Conservation (phyloP, 92 coral and sea anemone genomes). For the Epizoanthus scotinus region DNA sequence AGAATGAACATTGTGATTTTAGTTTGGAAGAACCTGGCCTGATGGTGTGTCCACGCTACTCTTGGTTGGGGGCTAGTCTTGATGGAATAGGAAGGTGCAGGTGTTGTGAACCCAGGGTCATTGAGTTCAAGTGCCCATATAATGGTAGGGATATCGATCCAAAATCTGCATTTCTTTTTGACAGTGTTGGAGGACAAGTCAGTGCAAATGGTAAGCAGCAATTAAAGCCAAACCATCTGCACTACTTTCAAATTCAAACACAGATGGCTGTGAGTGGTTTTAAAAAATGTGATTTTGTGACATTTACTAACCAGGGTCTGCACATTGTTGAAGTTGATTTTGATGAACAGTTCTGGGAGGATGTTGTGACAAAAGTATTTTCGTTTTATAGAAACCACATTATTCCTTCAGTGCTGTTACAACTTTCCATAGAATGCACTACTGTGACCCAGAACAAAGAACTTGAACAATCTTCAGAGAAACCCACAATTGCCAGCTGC, state of each 20-base stretch:
- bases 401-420: slow-evolving; percentile 30
- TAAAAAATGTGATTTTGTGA: slow-evolving; percentile 55
- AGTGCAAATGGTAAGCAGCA: slow-evolving; percentile 37
- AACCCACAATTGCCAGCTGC: background rate
- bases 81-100: slow-evolving; percentile 30
- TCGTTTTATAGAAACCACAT: slow-evolving; percentile 8
- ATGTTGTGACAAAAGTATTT: slow-evolving; percentile 45
- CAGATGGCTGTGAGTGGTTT: slow-evolving; percentile 64
- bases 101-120: slow-evolving; percentile 42
- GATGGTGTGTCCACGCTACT: slow-evolving; percentile 32
- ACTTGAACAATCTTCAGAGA: background rate
- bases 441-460: background rate
- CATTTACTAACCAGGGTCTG: slow-evolving; percentile 47
- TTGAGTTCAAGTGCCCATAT: slow-evolving; percentile 48
- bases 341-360: slow-evolving; percentile 50
- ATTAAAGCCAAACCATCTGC: slow-evolving; percentile 40
- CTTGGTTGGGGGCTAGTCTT: slow-evolving; percentile 51
- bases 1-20: slow-evolving; percentile 30
- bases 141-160: slow-evolving; percentile 53
- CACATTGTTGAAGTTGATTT: slow-evolving; percentile 46
- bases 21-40: slow-evolving; percentile 47
- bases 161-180: slow-evolving; percentile 53
- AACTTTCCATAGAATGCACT: slow-evolving; percentile 6
- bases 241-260: slow-evolving; percentile 67
- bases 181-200: slow-evolving; percentile 48